phyloP scores from a whole-genome alignment of 2,797 vertebrate genomes.

The Anguilla marmorata region DNA sequence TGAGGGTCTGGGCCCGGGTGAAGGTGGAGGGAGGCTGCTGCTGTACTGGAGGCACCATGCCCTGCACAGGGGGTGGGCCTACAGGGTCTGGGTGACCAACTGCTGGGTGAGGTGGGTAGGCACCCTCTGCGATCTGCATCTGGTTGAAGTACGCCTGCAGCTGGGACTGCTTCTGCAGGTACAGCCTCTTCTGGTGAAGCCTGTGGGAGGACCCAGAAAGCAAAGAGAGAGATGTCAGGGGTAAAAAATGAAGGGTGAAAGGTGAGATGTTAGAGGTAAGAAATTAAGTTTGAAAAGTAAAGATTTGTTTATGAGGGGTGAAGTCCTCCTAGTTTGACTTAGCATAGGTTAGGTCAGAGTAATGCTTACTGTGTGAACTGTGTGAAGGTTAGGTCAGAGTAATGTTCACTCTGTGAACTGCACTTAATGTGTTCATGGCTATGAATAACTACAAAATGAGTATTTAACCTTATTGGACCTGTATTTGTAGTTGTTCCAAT shows the following conservation, averaged over 20 bases:
- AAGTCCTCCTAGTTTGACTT: too few species aligned
- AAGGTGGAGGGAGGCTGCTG: constrained; percentile 57
- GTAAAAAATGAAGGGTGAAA: background rate
- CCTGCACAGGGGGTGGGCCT: constrained; percentile 51
- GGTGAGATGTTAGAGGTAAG: constrained; percentile 20
- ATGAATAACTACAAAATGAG: too few species aligned
- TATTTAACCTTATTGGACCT: too few species aligned
- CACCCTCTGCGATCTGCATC: constrained; percentile 95
- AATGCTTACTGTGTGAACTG: too few species aligned
- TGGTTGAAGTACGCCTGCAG: constrained; percentile 96
- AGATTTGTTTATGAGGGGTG: too few species aligned
- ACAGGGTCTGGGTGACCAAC: constrained; percentile 74
- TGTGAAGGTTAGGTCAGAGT: too few species aligned
- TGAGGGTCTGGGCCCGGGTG: constrained; percentile 70
- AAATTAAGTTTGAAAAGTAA: background rate
- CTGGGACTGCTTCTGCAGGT: constrained; percentile 94
- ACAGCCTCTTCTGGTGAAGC: constrained; percentile 93
- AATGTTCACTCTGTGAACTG: too few species aligned
- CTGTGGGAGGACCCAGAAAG: constrained; percentile 63
- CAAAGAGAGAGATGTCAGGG: constrained; percentile 11
- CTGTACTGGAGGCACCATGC: constrained; percentile 48
- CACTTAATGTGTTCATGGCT: too few species aligned
- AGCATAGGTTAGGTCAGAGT: too few species aligned
- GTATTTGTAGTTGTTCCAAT: too few species aligned
- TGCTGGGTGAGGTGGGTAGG: constrained; percentile 65